A percentile compares a stretch with the other conserved stretches of the same genome.
phyloP scores from a whole-genome alignment of 2,113 vertebrate species.

The Steatornis caripensis region DNA sequence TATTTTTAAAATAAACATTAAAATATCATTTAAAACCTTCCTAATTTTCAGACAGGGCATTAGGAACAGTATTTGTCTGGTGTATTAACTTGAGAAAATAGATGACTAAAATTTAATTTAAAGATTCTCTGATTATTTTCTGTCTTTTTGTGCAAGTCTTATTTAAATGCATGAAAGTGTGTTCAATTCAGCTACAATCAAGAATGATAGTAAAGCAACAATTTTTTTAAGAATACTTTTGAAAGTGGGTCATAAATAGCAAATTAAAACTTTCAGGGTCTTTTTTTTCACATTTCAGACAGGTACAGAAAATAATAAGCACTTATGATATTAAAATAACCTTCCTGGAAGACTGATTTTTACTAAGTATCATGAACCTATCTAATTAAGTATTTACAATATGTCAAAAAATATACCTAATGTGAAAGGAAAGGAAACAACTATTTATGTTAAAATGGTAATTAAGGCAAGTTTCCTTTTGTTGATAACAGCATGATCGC shows the following conservation, averaged over 20 bases:
- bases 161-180: background rate
- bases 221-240: background rate
- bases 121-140: background rate
- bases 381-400: background rate
- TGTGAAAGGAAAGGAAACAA: background rate
- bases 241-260: background rate
- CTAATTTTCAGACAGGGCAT: background rate
- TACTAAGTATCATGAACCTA: background rate
- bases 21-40: background rate
- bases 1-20: background rate
- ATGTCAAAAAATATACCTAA: background rate
- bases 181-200: background rate
- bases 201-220: background rate
- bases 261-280: background rate
- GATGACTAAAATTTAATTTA: background rate
- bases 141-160: background rate
- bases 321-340: background rate
- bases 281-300: background rate
- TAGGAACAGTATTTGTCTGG: background rate
- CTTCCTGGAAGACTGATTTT: background rate
- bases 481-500: background rate
- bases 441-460: background rate
- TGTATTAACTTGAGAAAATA: background rate
- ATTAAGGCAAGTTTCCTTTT: background rate
- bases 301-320: background rate